A percentile compares a stretch with the other conserved stretches of the same genome.
phyloP scores from a whole-genome alignment of 2,797 vertebrate genomes.

The Coendou prehensilis region DNA sequence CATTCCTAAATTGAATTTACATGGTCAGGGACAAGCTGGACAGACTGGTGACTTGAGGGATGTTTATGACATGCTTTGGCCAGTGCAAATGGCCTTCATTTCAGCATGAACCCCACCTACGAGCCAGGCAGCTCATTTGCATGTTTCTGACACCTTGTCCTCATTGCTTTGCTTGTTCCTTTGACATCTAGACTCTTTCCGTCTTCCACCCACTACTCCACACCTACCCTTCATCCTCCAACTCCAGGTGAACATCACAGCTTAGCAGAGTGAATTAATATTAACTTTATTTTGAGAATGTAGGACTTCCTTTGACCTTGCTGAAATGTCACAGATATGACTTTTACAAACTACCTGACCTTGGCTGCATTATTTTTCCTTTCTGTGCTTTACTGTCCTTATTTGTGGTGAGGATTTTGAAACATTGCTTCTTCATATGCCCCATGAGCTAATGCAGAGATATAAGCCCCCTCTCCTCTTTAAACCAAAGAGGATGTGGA shows the following conservation, averaged over 20 bases:
- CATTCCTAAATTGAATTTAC: not conserved
- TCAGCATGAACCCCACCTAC: not conserved
- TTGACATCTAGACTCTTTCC: not conserved
- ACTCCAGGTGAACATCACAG: not conserved
- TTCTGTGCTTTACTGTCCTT: not conserved
- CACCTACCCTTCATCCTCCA: too few species aligned
- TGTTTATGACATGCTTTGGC: not conserved
- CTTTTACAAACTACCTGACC: not conserved
- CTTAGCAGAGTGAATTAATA: not conserved
- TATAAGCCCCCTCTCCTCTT: not conserved
- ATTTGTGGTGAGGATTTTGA: not conserved
- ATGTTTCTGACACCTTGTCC: not conserved
- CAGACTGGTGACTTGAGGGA: not conserved
- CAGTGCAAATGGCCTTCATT: not conserved
- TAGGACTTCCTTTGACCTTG: not conserved
- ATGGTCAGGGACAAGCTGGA: not conserved
- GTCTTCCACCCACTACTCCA: not conserved
- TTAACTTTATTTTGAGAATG: not conserved
- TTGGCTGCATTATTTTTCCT: not conserved
- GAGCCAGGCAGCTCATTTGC: too few species aligned
- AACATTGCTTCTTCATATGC: not conserved
- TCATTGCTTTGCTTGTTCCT: not conserved
- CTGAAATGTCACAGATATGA: constrained; percentile 30
- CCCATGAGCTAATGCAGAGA: too few species aligned
- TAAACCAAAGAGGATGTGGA: not conserved